A percentile compares a stretch with the other conserved stretches of the same genome.
phyloP scores from a whole-genome alignment of 2,888 invertebrate species.

The Crematogaster levior region DNA sequence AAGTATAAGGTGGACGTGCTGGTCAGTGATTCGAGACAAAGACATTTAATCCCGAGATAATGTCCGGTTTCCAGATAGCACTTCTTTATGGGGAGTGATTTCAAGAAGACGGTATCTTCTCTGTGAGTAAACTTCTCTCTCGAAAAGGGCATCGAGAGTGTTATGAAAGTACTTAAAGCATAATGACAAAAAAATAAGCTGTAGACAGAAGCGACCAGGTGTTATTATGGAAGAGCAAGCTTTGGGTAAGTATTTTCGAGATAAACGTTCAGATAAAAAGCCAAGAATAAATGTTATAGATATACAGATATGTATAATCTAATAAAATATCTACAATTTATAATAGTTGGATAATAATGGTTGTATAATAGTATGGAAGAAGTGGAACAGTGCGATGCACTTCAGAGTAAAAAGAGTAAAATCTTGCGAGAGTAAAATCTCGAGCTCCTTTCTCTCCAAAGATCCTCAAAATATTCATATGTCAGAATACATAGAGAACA shows the following conservation, averaged over 20 bases:
- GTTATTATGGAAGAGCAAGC: neutral
- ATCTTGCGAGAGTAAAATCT: neutral
- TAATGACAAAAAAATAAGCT: neutral
- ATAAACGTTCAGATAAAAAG: neutral
- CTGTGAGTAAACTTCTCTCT: neutral
- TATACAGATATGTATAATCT: neutral
- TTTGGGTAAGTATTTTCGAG: neutral
- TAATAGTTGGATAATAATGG: no score
- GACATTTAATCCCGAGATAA: slow-evolving; percentile 42
- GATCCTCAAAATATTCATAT: neutral
- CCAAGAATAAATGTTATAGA: neutral
- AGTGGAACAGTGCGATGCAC: neutral
- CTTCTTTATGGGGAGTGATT: slow-evolving; percentile 13
- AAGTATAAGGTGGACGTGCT: neutral
- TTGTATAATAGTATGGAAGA: no score
- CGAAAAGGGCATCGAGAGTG: neutral
- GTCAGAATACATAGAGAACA: neutral
- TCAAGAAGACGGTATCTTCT: neutral
- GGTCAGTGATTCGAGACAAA: slow-evolving; percentile 37
- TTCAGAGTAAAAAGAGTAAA: no score
- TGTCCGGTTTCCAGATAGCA: neutral
- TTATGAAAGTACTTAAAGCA: neutral
- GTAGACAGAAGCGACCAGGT: neutral
- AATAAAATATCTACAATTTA: neutral
- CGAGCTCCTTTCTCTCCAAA: neutral